A percentile compares a stretch with the other conserved stretches of the same genome.
Evolutionary conservation across 2,888 invertebrate species (phyloP).

Genomic region (Abrostola tripartita): DNA sequence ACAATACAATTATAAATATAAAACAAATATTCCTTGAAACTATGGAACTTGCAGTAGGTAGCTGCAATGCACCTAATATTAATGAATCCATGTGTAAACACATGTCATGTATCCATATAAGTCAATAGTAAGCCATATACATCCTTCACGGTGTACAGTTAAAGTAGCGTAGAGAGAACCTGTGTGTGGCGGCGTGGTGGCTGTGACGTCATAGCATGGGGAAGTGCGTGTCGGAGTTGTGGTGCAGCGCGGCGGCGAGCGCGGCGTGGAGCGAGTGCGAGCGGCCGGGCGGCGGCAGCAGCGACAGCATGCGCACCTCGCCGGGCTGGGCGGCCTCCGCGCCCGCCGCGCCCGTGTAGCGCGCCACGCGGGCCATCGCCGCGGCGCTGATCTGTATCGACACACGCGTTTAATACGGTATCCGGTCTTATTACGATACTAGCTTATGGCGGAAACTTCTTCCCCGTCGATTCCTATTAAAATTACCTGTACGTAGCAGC

Average conservation of each 20-base stretch:
- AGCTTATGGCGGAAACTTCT: too few relatives aligned
- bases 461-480: too few relatives aligned
- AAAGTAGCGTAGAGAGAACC: background rate
- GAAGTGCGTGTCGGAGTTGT: conserved; percentile 73
- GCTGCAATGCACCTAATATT: background rate
- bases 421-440: too few relatives aligned
- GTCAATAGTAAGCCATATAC: background rate
- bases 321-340: conserved; percentile 13
- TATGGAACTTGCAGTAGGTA: background rate
- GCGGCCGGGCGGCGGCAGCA: conserved; percentile 64
- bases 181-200: background rate
- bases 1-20: background rate
- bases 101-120: background rate
- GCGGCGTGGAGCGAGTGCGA: conserved; percentile 71
- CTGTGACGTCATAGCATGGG: conserved; percentile 62
- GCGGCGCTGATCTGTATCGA: conserved; percentile 68
- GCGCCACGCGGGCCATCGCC: conserved; percentile 82
- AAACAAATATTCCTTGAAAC: background rate
- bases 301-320: conserved; percentile 62
- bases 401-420: background rate
- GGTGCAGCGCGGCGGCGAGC: conserved; percentile 67
- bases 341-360: conserved; percentile 74
- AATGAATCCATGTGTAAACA: background rate
- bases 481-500: too few relatives aligned
- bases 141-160: background rate